Percentiles rank a stretch among this genome's conserved stretches.
Conservation (phyloP, 2,797 vertebrate genomes). For the Acridotheres tristis region DNA sequence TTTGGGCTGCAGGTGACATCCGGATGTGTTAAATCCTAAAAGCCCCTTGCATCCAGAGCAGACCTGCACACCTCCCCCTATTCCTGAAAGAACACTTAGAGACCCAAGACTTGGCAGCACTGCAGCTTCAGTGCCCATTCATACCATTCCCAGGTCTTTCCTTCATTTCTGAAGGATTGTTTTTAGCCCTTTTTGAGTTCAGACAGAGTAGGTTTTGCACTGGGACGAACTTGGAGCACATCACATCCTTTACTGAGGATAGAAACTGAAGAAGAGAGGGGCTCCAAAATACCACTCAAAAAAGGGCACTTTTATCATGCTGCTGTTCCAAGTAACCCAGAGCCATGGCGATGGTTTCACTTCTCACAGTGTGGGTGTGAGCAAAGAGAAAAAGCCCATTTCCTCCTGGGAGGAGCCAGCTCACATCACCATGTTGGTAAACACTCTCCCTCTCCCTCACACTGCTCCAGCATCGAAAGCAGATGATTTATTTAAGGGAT, state of each 20-base stretch:
- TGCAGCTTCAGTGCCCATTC: not conserved
- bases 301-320: not conserved
- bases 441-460: not conserved
- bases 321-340: not conserved
- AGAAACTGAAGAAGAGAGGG: not conserved
- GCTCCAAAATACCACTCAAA: not conserved
- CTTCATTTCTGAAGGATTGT: not conserved
- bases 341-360: not conserved
- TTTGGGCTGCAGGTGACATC: not conserved
- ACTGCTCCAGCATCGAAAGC: not conserved
- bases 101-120: not conserved
- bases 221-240: accelerated
- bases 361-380: not conserved
- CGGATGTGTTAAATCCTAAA: not conserved
- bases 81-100: not conserved
- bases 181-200: not conserved
- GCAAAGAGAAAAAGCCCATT: not conserved
- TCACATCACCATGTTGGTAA: not conserved
- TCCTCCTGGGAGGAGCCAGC: not conserved
- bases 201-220: not conserved
- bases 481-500: not conserved
- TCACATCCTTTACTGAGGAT: not conserved
- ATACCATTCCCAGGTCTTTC: not conserved
- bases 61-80: not conserved
- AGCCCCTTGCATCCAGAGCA: not conserved